Percentiles rank a stretch among this genome's conserved stretches.
Conservation (phyloP, 2,797 vertebrate genomes). For the Ispidina picta region DNA sequence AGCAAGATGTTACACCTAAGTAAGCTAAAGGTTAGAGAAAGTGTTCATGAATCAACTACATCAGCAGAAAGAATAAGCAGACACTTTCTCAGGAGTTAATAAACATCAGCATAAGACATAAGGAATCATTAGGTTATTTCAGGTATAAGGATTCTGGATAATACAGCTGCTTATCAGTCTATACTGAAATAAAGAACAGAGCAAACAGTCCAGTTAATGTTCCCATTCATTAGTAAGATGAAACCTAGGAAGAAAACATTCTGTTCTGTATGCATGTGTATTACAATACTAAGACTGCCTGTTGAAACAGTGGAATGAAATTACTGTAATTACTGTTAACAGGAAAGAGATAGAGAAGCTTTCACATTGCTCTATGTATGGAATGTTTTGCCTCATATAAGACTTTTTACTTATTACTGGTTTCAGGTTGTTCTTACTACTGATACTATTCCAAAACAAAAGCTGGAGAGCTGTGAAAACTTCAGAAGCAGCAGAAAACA, state of each 20-base stretch:
- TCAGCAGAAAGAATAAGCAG: background rate
- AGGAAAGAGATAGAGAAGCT: background rate
- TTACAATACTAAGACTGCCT: background rate
- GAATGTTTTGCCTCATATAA: background rate
- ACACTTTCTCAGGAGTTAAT: background rate
- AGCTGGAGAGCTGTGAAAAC: background rate
- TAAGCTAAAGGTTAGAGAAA: background rate
- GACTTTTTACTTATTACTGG: background rate
- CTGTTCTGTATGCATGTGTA: accelerated
- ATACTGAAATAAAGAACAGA: background rate
- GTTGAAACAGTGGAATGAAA: background rate
- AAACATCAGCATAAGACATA: background rate
- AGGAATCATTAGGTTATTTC: background rate
- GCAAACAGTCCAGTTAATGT: background rate
- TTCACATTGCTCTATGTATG: background rate
- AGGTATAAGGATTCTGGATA: background rate
- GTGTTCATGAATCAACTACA: background rate
- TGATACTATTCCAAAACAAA: background rate
- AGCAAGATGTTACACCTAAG: background rate
- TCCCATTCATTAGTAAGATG: background rate
- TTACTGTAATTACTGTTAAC: background rate
- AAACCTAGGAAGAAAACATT: background rate
- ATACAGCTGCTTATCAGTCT: background rate
- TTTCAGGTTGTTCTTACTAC: background rate
- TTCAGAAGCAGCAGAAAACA: background rate